Evolutionary conservation across 2,888 invertebrate species (phyloP).

Genomic region (Hirtodrosophila cameraria): DNA sequence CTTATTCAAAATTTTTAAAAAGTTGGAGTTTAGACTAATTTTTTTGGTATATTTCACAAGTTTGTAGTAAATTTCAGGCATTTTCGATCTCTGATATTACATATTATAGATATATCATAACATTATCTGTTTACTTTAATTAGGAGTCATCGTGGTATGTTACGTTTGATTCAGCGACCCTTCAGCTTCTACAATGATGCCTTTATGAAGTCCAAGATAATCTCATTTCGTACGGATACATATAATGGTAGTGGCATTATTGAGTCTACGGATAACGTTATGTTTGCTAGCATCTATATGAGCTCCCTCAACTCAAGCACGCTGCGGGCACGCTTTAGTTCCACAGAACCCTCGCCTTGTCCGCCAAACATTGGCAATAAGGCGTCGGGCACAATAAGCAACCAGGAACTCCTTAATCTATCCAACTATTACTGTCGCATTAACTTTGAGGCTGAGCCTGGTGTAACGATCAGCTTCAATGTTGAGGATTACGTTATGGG

Average conservation of each 20-base stretch:
- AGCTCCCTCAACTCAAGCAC: constrained; percentile 30
- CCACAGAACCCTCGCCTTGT: constrained; percentile 85
- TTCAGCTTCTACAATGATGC: constrained; percentile 69
- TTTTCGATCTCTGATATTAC: no score
- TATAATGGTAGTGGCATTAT: constrained; percentile 84
- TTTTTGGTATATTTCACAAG: not conserved
- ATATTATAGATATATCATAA: no score
- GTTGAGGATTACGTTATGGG: constrained; percentile 29
- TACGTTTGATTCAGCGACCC: not conserved
- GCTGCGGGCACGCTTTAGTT: constrained; percentile 88
- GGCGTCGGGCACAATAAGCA: constrained; percentile 48
- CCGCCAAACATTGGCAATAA: constrained; percentile 83
- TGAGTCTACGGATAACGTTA: constrained; percentile 87
- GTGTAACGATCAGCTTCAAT: constrained; percentile 71
- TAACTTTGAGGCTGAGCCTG: constrained; percentile 41
- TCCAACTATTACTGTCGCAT: constrained; percentile 65
- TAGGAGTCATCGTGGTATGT: no score
- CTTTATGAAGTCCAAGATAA: constrained; percentile 73
- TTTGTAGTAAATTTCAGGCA: no score
- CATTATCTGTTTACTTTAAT: not conserved
- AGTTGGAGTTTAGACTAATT: no score
- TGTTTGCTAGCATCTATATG: constrained; percentile 86
- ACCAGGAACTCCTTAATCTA: constrained; percentile 21
- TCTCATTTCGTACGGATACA: constrained; percentile 75
- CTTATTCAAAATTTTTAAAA: no score